A percentile compares a stretch with the other conserved stretches of the same genome.
These are phyloP conservation scores for Glyphotaelius pellucidus DNA, from an alignment of 2,888 invertebrate genomes.

Conservation along the genomic window DNA sequence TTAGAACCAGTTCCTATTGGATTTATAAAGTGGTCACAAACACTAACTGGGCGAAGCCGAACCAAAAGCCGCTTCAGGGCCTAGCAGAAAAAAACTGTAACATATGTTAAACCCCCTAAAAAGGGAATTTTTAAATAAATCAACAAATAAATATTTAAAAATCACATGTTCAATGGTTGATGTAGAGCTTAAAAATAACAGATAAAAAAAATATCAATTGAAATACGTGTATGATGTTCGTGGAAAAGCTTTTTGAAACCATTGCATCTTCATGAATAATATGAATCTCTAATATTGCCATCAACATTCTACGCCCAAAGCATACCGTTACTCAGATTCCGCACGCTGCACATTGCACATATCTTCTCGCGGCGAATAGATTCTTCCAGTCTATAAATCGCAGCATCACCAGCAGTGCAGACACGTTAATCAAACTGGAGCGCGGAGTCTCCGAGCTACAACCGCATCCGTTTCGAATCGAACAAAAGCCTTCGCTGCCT, in stretches of 20 bases:
- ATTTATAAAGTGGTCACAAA: too few relatives aligned
- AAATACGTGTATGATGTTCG: too few relatives aligned
- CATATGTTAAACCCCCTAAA: too few relatives aligned
- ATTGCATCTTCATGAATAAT: background rate
- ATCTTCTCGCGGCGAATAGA: background rate
- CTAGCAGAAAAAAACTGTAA: too few relatives aligned
- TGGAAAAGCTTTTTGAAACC: background rate
- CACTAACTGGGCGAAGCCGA: too few relatives aligned
- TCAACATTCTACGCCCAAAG: background rate
- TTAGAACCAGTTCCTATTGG: too few relatives aligned
- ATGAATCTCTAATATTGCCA: background rate
- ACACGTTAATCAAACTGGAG: constrained; percentile 20
- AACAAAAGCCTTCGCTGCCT: constrained; percentile 8
- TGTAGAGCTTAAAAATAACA: too few relatives aligned
- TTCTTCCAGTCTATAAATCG: constrained; percentile 1
- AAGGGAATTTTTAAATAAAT: too few relatives aligned
- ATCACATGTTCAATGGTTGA: too few relatives aligned
- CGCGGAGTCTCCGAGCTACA: background rate
- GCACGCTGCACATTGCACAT: background rate
- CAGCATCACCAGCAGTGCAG: constrained; percentile 26
- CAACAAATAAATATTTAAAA: too few relatives aligned
- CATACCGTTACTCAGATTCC: background rate
- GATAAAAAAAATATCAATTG: too few relatives aligned
- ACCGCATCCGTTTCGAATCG: constrained; percentile 37
- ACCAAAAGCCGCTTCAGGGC: too few relatives aligned